Evolutionary conservation across 2,113 vertebrate genomes (phyloP).

Genomic region (Phrynosoma platyrhinos): DNA sequence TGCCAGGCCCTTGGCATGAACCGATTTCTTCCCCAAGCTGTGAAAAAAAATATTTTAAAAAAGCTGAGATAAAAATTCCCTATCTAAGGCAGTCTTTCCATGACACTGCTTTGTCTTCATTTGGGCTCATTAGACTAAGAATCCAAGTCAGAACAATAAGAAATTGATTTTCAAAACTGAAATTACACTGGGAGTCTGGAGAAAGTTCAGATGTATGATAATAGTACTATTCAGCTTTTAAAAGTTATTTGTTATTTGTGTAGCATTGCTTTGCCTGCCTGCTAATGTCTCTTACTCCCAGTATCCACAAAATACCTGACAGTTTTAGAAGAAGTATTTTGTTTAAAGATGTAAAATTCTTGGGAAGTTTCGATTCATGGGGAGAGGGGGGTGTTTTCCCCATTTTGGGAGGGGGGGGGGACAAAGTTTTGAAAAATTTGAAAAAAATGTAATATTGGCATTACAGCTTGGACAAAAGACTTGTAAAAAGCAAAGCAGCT

Average conservation of each 20-base stretch:
- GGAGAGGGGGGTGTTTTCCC: no score
- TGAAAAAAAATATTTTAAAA: neutral
- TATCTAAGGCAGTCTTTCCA: neutral
- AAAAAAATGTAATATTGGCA: no score
- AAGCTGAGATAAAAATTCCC: neutral
- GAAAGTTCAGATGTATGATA: neutral
- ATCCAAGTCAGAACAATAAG: neutral
- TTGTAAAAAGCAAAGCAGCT: no score
- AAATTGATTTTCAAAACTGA: neutral
- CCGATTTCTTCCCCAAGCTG: neutral
- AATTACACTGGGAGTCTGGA: neutral
- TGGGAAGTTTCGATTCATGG: no score
- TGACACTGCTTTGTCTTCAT: neutral
- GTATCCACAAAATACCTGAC: neutral
- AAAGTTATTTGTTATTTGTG: neutral
- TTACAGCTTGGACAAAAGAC: no score
- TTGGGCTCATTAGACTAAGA: no score
- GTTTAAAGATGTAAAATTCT: neutral
- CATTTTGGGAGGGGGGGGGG: no score
- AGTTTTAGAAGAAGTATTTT: neutral
- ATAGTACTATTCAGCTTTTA: neutral
- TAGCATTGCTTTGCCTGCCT: neutral
- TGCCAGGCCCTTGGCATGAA: neutral
- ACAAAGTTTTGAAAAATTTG: no score
- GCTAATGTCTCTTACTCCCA: no score